These are phyloP conservation scores for Telmatochromis brachygnathus DNA, from an alignment of 2,113 vertebrate genomes.

Conservation along the genomic window DNA sequence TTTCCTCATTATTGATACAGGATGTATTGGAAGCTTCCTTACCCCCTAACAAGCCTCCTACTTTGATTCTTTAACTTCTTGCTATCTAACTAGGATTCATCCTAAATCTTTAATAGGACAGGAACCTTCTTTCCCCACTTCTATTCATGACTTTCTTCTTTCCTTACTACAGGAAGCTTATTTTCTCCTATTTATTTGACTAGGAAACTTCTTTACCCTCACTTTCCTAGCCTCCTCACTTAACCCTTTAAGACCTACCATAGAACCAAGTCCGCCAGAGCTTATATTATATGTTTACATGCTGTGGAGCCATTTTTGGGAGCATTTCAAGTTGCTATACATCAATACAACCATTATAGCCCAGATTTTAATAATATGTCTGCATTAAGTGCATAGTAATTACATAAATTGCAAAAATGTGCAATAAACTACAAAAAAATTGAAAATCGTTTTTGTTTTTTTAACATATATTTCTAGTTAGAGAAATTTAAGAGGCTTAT, in stretches of 20 bases:
- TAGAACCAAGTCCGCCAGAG: accelerated
- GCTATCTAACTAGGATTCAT: neutral
- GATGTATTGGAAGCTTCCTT: neutral
- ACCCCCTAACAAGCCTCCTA: neutral
- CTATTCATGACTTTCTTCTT: neutral
- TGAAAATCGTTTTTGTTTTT: accelerated
- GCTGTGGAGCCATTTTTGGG: no score
- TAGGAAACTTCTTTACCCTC: neutral
- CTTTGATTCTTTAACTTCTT: neutral
- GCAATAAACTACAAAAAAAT: no score
- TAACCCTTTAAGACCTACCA: no score
- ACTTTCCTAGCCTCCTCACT: neutral
- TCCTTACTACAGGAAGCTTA: neutral
- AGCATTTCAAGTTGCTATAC: no score
- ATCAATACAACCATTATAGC: no score
- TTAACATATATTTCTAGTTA: no score
- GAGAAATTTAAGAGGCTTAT: no score
- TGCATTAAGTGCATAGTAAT: no score
- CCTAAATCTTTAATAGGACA: neutral
- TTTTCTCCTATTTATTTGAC: neutral
- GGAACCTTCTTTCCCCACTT: neutral
- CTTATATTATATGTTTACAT: accelerated
- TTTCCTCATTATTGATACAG: neutral
- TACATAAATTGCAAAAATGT: accelerated
- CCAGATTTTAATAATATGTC: no score